These are phyloP conservation scores for Menidia menidia DNA, from an alignment of 2,797 vertebrate species.

Conservation along the genomic window DNA sequence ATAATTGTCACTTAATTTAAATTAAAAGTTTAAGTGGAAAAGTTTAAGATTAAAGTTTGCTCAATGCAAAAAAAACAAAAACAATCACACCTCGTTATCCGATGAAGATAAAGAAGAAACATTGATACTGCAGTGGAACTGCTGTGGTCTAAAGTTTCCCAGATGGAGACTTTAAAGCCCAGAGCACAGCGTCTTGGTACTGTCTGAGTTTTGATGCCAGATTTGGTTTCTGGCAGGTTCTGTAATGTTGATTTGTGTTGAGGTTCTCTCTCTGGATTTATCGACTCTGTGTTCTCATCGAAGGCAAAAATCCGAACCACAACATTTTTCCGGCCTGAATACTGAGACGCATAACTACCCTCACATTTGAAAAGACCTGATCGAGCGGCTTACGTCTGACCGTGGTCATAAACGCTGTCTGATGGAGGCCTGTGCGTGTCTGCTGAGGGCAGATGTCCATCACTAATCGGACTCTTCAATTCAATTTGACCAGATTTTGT, in stretches of 20 bases:
- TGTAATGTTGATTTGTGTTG: no score
- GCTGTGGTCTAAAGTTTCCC: no score
- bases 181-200: not conserved
- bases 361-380: not conserved
- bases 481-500: constrained; percentile 32
- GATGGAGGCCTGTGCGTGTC: not conserved
- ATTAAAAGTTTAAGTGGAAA: no score
- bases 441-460: constrained; percentile 56
- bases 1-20: no score
- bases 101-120: not conserved
- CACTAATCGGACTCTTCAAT: constrained; percentile 50
- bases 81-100: not conserved
- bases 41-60: no score
- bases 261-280: not conserved
- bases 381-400: not conserved
- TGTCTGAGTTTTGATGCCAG: not conserved
- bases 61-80: no score
- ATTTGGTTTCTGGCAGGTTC: not conserved
- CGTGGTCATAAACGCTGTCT: not conserved
- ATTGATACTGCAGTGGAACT: no score
- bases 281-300: not conserved
- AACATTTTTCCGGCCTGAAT: not conserved
- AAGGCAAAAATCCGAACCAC: not conserved
- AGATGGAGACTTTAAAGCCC: not conserved
- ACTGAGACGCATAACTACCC: no score